Evolutionary conservation across 2,113 vertebrate genomes (phyloP).

Genomic region (Casuarius casuarius): DNA sequence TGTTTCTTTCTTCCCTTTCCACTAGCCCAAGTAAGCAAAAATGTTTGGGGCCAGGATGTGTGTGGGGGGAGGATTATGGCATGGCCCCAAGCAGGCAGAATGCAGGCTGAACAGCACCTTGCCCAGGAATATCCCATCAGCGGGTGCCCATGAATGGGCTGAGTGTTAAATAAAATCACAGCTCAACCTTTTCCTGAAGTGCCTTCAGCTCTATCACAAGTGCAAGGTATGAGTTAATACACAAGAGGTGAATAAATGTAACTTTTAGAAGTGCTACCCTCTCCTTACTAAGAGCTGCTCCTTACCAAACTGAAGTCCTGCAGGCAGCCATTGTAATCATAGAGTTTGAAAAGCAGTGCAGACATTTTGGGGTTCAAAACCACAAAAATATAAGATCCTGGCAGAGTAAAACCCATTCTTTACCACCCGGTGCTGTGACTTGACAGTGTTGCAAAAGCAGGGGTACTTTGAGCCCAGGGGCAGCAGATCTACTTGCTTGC

Average conservation of each 20-base stretch:
- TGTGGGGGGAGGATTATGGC: background rate
- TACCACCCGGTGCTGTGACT: background rate
- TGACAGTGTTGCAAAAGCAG: background rate
- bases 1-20: background rate
- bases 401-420: background rate
- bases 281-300: background rate
- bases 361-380: background rate
- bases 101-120: background rate
- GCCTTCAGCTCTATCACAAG: background rate
- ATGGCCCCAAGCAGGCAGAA: background rate
- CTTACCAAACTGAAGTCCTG: background rate
- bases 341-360: background rate
- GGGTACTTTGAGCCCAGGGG: background rate
- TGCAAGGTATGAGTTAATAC: background rate
- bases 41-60: background rate
- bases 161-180: background rate
- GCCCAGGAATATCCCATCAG: background rate
- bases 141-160: background rate
- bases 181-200: background rate
- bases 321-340: background rate
- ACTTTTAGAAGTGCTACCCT: background rate
- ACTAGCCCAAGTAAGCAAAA: background rate
- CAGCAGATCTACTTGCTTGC: background rate
- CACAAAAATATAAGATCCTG: rapidly evolving
- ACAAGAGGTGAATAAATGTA: background rate